A percentile compares a stretch with the other conserved stretches of the same genome.
phyloP scores from a whole-genome alignment of 2,888 invertebrate genomes.

The Matsumyia berberina region DNA sequence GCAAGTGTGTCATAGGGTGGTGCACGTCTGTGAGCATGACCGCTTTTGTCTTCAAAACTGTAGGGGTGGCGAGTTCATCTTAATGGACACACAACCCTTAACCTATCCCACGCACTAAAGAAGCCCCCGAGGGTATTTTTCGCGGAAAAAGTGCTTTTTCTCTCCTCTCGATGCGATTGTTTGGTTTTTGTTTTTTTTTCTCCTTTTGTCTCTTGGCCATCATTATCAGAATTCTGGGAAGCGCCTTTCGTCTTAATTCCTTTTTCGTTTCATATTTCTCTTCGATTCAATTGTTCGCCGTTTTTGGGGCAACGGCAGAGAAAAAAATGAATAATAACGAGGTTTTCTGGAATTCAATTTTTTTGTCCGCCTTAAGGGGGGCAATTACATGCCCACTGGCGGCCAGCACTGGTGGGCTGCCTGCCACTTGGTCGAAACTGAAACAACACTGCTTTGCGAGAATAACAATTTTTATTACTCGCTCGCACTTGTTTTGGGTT shows the following conservation, averaged over 20 bases:
- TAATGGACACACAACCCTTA: no score
- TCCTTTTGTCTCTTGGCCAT: background rate
- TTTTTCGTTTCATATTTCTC: constrained; percentile 9
- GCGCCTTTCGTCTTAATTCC: constrained; percentile 24
- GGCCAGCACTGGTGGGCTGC: no score
- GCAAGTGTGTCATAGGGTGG: no score
- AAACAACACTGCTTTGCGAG: no score
- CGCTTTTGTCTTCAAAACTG: no score
- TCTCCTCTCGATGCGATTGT: background rate
- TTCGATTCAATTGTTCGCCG: background rate
- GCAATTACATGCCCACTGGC: no score
- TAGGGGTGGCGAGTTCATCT: no score
- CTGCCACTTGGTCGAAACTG: no score
- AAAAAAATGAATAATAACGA: background rate
- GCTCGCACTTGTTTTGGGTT: background rate
- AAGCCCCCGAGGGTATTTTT: background rate
- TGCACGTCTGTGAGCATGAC: no score
- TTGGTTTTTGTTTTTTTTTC: background rate
- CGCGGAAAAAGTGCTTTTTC: background rate
- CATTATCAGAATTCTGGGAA: constrained; percentile 20
- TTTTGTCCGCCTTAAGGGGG: no score
- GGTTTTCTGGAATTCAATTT: no score
- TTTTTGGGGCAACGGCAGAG: background rate
- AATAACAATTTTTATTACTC: background rate
- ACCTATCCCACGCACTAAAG: no score